Evolutionary conservation across 1,140 invertebrate species (phyloP).

Genomic region (Drepana arcuata): DNA sequence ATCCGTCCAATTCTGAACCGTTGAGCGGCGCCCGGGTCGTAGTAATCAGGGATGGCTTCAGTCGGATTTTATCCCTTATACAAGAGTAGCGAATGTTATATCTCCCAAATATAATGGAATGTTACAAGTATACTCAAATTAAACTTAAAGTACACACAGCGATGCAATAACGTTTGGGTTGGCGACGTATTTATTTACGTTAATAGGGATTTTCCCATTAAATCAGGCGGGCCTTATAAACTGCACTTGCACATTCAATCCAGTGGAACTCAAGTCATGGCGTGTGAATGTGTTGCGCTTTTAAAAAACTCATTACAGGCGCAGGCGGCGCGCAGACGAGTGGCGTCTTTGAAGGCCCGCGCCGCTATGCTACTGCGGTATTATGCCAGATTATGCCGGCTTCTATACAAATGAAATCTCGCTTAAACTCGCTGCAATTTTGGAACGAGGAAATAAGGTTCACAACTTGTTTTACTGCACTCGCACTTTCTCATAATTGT

Average conservation of each 20-base stretch:
- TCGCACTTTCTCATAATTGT: slow-evolving; percentile 58
- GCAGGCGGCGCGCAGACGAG: slow-evolving; percentile 60
- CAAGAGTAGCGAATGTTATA: slow-evolving; percentile 26
- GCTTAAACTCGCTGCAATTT: slow-evolving; percentile 70
- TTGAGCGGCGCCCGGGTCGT: slow-evolving; percentile 49
- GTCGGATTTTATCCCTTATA: slow-evolving; percentile 52
- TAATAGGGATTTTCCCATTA: slow-evolving; percentile 18
- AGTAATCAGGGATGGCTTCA: slow-evolving; percentile 65
- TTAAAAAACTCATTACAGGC: slow-evolving; percentile 70
- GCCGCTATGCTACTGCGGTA: slow-evolving; percentile 65
- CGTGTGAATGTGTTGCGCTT: slow-evolving; percentile 63
- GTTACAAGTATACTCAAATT: slow-evolving; percentile 15
- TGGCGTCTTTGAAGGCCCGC: slow-evolving; percentile 67
- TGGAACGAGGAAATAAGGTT: slow-evolving; percentile 68
- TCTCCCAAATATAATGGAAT: slow-evolving; percentile 34
- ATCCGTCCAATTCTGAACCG: slow-evolving; percentile 66
- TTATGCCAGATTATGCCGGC: slow-evolving; percentile 69
- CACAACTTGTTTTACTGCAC: slow-evolving; percentile 64
- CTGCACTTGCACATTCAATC: slow-evolving; percentile 42
- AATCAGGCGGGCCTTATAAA: slow-evolving; percentile 29
- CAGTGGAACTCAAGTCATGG: slow-evolving; percentile 40
- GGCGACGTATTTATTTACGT: too few species aligned
- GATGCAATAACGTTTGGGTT: background rate
- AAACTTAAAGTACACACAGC: background rate
- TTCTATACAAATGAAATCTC: slow-evolving; percentile 71